Conservation (phyloP, 2,888 invertebrate species). For the Formica aserva region DNA sequence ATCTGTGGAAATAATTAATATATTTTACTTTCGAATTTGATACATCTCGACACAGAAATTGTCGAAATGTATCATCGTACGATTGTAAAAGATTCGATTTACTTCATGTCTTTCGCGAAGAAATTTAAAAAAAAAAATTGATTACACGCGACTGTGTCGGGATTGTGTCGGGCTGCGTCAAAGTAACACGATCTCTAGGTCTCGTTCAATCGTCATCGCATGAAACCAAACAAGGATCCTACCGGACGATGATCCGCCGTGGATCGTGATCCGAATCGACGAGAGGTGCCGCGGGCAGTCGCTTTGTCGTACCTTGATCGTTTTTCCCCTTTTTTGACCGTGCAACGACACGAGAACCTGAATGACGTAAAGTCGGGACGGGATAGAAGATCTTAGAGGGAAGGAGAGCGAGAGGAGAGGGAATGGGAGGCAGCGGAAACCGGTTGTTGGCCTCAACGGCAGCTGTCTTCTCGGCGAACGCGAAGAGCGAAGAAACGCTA, state of each 20-base stretch:
- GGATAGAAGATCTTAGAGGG: slow-evolving; percentile 8
- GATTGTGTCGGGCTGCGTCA: too few relatives aligned
- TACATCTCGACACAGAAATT: not conserved
- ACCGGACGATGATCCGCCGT: slow-evolving; percentile 50
- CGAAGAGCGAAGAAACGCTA: slow-evolving; percentile 54
- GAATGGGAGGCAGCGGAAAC: slow-evolving; percentile 55
- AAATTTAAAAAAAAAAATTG: not conserved
- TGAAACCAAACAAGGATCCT: slow-evolving; percentile 35
- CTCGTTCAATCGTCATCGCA: slow-evolving; percentile 2
- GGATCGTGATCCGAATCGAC: slow-evolving; percentile 63
- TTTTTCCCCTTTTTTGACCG: slow-evolving; percentile 50
- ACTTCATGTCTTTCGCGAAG: not conserved
- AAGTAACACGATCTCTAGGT: not conserved
- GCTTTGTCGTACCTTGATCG: slow-evolving; percentile 53
- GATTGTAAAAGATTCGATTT: not conserved
- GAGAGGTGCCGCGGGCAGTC: slow-evolving; percentile 59
- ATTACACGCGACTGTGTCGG: not conserved
- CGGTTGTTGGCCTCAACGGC: slow-evolving; percentile 70
- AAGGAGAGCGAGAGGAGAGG: slow-evolving; percentile 17
- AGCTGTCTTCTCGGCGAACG: slow-evolving; percentile 64
- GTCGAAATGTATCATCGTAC: not conserved
- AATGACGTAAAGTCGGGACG: slow-evolving; percentile 48
- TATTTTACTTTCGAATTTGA: not conserved
- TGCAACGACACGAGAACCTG: slow-evolving; percentile 62
- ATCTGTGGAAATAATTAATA: not conserved